Evolutionary conservation across 1,140 invertebrate genomes (phyloP), one percentile per base, ranked within the genome.

Genomic region (Babylonia areolata): DNA sequence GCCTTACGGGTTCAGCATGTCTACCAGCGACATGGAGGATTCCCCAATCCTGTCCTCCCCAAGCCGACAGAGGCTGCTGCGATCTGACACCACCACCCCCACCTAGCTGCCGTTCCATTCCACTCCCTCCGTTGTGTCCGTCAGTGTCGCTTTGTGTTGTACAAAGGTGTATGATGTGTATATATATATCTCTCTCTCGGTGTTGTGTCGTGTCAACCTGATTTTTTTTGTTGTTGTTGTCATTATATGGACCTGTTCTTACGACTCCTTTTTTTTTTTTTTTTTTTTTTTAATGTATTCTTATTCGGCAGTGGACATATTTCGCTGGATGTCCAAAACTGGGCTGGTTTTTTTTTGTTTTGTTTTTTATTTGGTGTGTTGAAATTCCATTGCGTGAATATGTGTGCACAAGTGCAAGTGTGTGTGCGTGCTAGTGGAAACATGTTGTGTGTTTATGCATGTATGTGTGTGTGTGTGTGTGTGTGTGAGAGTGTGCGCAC

Each of bases 1-100:
- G 58, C 58, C 58, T 23, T 64, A 64, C 58, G 84, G 81, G n/a
- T 84, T 75, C 39, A 85, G 73, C 28, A 84, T 87, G 12, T 79
- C 86, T 9, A 85, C 46, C 69, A 46, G 85, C 46, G 86, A 87
- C n/a, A 37, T 83, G 51, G 64, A 86, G 40, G 85, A 82, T 35
- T 86, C 81, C 5, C 81, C 81, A 17, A 40, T 40, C 23, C n/a
- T 86, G 12, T 73, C 80, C 23, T 64, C 51, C 5, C 85, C 84
- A 20, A 79, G 51, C 37, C 33, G 33, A 79, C 12, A 64, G 28
- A 23, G 69, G 33, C 80, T 86, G 73, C 35, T 86, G 9, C 31
- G 31, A 20, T 28, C 33, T 33, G 75, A 46, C 31, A 86, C 28
- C 40, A 86, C 28, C 40, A 39, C 33, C 12, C 64, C 71, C 33